phyloP scores from a whole-genome alignment of 2,888 invertebrate genomes.

The Liodrosophila aerea region DNA sequence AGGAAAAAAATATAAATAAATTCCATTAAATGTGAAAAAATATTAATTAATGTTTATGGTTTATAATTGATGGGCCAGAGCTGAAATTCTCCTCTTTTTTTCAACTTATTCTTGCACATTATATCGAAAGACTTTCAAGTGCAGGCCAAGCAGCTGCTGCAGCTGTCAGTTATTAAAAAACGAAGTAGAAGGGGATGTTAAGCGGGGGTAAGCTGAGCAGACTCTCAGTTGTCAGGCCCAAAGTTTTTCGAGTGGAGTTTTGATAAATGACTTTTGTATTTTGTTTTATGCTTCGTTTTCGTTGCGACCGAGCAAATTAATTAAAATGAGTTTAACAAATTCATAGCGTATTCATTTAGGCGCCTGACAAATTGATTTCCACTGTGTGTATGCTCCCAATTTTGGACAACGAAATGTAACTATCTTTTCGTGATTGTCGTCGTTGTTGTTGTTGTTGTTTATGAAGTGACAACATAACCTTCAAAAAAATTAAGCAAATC shows the following conservation, averaged over 20 bases:
- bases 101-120: constrained; percentile 21
- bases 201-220: background rate
- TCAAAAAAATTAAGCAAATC: constrained; percentile 11
- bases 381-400: constrained; percentile 7
- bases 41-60: constrained; percentile 39
- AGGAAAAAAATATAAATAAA: constrained; percentile 16
- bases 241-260: constrained; percentile 41
- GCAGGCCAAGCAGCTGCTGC: constrained; percentile 43
- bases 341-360: constrained; percentile 28
- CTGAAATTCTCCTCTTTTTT: constrained; percentile 13
- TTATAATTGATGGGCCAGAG: background rate
- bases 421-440: background rate
- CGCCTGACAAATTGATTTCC: constrained; percentile 27
- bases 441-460: constrained; percentile 1
- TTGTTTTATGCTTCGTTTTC: constrained; percentile 5
- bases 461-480: constrained; percentile 30
- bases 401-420: constrained; percentile 16
- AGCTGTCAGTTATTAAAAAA: constrained; percentile 27
- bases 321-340: constrained; percentile 54
- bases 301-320: constrained; percentile 41
- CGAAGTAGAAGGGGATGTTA: background rate
- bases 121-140: constrained; percentile 51
- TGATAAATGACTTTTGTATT: constrained; percentile 55
- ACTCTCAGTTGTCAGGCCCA: constrained; percentile 12
- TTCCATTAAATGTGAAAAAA: constrained; percentile 55